Evolutionary conservation across 1,140 invertebrate genomes (phyloP), one percentile per base, ranked within the genome.

Genomic region (Scaptomyza pallida): DNA sequence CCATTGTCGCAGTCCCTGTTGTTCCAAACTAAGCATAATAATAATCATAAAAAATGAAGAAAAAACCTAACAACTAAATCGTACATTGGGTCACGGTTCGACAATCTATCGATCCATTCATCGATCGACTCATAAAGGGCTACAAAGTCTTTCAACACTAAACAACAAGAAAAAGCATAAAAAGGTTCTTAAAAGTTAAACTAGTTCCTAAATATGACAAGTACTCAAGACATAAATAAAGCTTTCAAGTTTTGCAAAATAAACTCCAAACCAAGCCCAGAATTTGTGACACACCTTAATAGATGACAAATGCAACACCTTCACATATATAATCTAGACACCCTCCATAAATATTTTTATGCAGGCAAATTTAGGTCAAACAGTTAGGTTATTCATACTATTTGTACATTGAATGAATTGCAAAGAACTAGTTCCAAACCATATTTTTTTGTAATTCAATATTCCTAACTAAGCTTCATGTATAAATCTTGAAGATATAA

Each of bases 71-170:
- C 80, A 85, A 63, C 80, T 86, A 73, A 85, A 85, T 86, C 81
- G 80, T 80, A 73, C 81, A 86, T 86, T 85, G 81, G 68, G 80
- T 86, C 77, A 76, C 79, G 81, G 81, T 59, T 76, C 81, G 81
- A 67, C 81, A 56, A 83, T 73, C 81, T 73, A 80, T 80, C 81
- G 68, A 77, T 80, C 60, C 41, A 61, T 82, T 73, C 69, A 69
- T 80, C 56, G 65, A 57, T 70, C 65, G 45, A 55, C 35, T 62
- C 61, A 56, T 48, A 72, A 48, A 47, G 55, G 64, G 63, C 65
- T 74, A 68, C 81, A 86, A 85, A 88, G 77, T 81, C 81, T 63
- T n/a, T 26, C 9, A 23, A 59, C 78, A 81, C 73, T 73, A 26
- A 8, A 0, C 45, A 50, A 59, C 78, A 64, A 6, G 9, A 15